Percentiles rank a stretch among this genome's conserved stretches.
phyloP scores from a whole-genome alignment of 1,140 invertebrate species.

The Batillaria attramentaria region DNA sequence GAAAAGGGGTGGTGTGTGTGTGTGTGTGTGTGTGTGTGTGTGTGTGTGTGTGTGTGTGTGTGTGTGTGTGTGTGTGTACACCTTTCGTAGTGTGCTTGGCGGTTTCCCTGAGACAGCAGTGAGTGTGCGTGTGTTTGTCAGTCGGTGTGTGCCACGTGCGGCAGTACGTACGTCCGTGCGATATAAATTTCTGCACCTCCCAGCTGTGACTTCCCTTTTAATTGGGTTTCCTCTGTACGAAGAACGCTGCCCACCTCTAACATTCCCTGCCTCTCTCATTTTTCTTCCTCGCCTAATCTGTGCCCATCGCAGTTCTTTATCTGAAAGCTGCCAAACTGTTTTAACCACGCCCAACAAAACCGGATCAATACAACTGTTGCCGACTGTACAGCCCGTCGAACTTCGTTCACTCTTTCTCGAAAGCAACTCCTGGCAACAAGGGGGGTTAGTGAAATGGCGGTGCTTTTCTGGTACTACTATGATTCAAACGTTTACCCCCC shows the following conservation, averaged over 20 bases:
- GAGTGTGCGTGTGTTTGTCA: neutral
- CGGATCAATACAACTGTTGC: no score
- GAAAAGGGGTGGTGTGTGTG: neutral
- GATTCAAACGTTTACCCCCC: no score
- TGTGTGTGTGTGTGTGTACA: slow-evolving; percentile 1
- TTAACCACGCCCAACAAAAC: no score
- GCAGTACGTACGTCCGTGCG: no score
- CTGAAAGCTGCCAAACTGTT: no score
- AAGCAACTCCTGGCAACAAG: no score
- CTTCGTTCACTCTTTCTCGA: no score
- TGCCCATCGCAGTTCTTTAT: neutral
- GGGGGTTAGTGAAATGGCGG: no score
- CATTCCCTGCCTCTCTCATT: neutral
- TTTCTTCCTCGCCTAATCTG: neutral
- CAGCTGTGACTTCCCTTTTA: neutral
- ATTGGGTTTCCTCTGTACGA: neutral
- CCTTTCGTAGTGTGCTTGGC: no score
- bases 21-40: slow-evolving; percentile 1
- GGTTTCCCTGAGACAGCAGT: no score
- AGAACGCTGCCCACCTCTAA: neutral
- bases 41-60: slow-evolving; percentile 1
- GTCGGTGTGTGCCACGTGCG: neutral
- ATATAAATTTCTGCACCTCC: neutral
- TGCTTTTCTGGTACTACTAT: no score
- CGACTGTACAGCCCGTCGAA: no score